Evolutionary conservation across 2,113 vertebrate genomes (phyloP).

Genomic region (Apteryx owenii): DNA sequence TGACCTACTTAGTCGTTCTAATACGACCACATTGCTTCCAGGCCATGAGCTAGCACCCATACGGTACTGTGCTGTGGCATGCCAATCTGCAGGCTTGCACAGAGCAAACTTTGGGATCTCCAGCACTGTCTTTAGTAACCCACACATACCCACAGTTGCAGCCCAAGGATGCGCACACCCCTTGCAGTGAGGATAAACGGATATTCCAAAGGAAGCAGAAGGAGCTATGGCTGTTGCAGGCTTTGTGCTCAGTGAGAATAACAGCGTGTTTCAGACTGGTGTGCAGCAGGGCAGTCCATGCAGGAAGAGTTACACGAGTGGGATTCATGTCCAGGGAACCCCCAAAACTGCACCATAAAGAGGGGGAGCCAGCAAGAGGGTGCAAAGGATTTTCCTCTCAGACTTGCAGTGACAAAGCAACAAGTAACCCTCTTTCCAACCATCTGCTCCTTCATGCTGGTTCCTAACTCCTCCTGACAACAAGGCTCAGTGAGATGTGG

Average conservation of each 20-base stretch:
- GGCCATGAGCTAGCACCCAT: accelerated
- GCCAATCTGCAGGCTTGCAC: neutral
- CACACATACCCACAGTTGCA: neutral
- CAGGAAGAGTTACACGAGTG: neutral
- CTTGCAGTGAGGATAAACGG: neutral
- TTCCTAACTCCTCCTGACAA: neutral
- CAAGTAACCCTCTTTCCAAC: neutral
- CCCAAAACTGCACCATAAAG: neutral
- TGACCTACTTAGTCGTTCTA: neutral
- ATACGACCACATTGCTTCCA: neutral
- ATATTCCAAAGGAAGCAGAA: neutral
- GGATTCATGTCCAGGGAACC: neutral
- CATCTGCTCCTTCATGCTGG: neutral
- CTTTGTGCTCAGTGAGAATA: neutral
- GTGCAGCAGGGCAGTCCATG: neutral
- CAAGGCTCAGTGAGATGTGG: neutral
- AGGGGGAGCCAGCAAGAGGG: neutral
- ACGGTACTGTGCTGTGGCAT: neutral
- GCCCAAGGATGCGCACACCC: neutral
- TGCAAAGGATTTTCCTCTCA: neutral
- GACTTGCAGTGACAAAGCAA: neutral
- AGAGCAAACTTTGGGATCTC: neutral
- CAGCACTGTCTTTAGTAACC: neutral
- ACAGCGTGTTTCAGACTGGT: neutral
- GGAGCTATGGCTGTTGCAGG: neutral